Evolutionary conservation across 2,888 invertebrate genomes (phyloP).

Genomic region (Sinopyrophorus schimmeli): DNA sequence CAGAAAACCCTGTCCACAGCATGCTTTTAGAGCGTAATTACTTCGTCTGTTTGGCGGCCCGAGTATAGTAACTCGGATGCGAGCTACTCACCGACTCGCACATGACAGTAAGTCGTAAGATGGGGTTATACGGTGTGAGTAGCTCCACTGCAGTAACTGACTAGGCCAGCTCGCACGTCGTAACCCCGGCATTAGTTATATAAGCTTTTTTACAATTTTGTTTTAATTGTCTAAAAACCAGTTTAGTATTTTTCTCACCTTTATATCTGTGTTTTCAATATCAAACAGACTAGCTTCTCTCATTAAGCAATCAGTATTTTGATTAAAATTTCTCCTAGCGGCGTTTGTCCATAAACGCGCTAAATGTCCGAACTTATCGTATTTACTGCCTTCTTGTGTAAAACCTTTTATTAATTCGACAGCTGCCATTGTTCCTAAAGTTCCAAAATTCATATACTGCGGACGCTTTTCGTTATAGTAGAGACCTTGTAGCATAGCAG

Average conservation of each 20-base stretch:
- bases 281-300: constrained; percentile 11
- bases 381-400: constrained; percentile 11
- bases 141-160: no score
- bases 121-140: no score
- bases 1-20: no score
- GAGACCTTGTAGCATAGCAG: constrained; percentile 20
- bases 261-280: constrained; percentile 12
- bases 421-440: constrained; percentile 14
- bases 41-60: no score
- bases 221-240: no score
- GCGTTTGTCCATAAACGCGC: constrained; percentile 12
- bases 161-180: no score
- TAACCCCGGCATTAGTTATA: no score
- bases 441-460: constrained; percentile 24
- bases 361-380: neutral
- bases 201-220: no score
- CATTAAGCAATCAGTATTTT: constrained; percentile 16
- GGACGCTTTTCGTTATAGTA: constrained; percentile 25
- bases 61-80: no score
- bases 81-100: no score
- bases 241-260: constrained; percentile 1
- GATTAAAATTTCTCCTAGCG: constrained; percentile 9
- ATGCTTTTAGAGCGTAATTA: no score
- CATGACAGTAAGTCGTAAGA: no score
- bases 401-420: constrained; percentile 18